Conservation (phyloP, 1,140 invertebrate species). For the Bombus confusus region DNA sequence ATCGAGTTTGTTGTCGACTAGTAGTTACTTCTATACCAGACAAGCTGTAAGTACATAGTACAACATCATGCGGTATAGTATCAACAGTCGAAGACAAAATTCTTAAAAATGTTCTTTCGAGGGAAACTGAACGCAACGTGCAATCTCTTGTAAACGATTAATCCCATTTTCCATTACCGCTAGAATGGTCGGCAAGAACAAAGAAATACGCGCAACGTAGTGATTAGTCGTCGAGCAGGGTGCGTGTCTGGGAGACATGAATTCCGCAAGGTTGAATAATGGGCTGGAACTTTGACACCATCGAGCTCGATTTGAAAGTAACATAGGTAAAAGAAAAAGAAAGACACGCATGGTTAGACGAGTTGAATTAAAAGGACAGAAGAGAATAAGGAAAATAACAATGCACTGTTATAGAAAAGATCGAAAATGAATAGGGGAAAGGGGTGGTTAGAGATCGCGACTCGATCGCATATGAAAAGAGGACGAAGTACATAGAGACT, state of each 20-base stretch:
- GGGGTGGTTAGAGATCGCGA: constrained; percentile 23
- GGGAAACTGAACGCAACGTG: background rate
- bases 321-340: background rate
- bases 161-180: constrained; percentile 19
- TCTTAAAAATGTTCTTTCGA: background rate
- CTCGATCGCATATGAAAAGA: constrained; percentile 51
- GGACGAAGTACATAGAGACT: background rate
- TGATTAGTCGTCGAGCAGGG: constrained; percentile 28
- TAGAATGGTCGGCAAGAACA: constrained; percentile 28
- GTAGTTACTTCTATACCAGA: background rate
- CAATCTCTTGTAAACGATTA: background rate
- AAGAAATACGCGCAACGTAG: background rate
- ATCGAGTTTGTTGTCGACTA: background rate
- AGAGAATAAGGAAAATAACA: background rate
- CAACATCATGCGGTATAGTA: background rate
- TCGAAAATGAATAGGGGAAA: constrained; percentile 1
- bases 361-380: constrained; percentile 6
- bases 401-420: background rate
- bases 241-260: constrained; percentile 72
- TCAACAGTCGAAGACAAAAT: background rate
- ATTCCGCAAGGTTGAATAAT: constrained; percentile 70
- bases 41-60: background rate
- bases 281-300: constrained; percentile 68
- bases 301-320: constrained; percentile 33
- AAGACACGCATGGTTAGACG: background rate